Percentiles rank a stretch among this genome's conserved stretches.
Evolutionary conservation across 2,797 vertebrate species (phyloP).

Genomic region (Pseudotriccus pelzelni): DNA sequence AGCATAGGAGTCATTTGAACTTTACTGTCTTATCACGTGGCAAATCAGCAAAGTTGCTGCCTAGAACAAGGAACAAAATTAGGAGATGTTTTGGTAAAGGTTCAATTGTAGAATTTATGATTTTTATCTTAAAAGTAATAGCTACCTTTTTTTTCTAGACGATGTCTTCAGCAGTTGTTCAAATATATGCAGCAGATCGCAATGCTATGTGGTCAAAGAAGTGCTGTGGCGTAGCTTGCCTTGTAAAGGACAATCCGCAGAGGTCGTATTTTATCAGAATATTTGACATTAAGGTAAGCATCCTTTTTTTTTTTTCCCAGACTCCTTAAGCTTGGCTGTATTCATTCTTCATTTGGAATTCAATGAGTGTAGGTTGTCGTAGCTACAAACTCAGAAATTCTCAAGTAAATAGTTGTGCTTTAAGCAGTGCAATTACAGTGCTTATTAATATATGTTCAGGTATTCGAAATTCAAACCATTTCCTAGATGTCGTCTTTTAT

Average conservation of each 20-base stretch:
- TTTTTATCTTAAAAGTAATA: not conserved
- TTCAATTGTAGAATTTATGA: not conserved
- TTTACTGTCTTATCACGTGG: not conserved
- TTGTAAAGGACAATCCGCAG: slow-evolving; percentile 98
- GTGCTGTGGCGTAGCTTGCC: slow-evolving; percentile 94
- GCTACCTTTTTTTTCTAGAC: slow-evolving; percentile 74
- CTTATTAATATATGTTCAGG: not conserved
- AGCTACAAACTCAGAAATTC: not conserved
- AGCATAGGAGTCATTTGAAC: not conserved
- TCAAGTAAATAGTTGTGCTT: not conserved
- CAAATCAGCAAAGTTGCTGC: not conserved
- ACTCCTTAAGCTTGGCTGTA: not conserved
- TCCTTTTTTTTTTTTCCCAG: not conserved
- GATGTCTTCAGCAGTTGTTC: slow-evolving; percentile 93
- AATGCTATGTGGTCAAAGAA: slow-evolving; percentile 90
- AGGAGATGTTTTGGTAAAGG: not conserved
- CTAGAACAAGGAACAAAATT: not conserved
- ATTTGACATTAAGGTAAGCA: slow-evolving; percentile 94
- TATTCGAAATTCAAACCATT: not conserved
- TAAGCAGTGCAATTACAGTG: not conserved
- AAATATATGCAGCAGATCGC: slow-evolving; percentile 89
- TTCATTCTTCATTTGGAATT: not conserved
- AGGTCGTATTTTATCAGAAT: slow-evolving; percentile 97
- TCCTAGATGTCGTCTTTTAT: not conserved
- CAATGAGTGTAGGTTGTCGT: not conserved